Evolutionary conservation across 2,888 invertebrate species (phyloP).

Genomic region (Hypercompe scribonia): DNA sequence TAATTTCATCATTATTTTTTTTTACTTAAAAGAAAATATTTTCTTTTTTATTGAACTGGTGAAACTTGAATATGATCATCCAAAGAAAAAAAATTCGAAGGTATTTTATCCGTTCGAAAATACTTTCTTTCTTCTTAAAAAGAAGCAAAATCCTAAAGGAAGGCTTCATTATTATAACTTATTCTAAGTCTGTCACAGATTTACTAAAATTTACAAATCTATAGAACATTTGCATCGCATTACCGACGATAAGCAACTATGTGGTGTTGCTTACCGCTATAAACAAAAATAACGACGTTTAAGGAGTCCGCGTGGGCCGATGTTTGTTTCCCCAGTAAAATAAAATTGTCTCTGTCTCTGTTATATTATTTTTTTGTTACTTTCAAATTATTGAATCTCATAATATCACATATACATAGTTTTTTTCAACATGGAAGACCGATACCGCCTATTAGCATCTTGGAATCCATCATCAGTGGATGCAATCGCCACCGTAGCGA

Average conservation of each 20-base stretch:
- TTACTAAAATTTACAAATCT: slow-evolving; percentile 9
- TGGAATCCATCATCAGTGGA: too few species aligned
- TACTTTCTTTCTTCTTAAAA: background rate
- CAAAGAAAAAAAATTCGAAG: too few species aligned
- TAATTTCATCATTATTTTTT: too few species aligned
- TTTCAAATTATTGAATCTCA: slow-evolving; percentile 25
- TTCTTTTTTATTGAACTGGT: too few species aligned
- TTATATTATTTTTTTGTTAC: slow-evolving; percentile 1
- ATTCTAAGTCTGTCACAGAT: slow-evolving; percentile 10
- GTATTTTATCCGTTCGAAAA: too few species aligned
- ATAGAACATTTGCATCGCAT: slow-evolving; percentile 42
- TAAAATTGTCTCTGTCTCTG: slow-evolving; percentile 27
- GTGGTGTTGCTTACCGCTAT: slow-evolving; percentile 30
- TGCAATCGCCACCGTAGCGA: too few species aligned
- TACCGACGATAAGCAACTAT: slow-evolving; percentile 40
- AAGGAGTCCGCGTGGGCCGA: slow-evolving; percentile 41
- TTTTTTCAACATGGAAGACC: too few species aligned
- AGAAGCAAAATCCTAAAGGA: background rate
- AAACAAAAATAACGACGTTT: slow-evolving; percentile 43
- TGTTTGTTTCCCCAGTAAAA: slow-evolving; percentile 40
- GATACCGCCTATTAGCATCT: too few species aligned
- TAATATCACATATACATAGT: background rate
- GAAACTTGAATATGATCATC: too few species aligned
- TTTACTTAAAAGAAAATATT: too few species aligned
- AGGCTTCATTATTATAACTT: background rate